These are phyloP conservation scores for Tricholauxania praeusta DNA, from an alignment of 2,888 invertebrate species.

Conservation along the genomic window DNA sequence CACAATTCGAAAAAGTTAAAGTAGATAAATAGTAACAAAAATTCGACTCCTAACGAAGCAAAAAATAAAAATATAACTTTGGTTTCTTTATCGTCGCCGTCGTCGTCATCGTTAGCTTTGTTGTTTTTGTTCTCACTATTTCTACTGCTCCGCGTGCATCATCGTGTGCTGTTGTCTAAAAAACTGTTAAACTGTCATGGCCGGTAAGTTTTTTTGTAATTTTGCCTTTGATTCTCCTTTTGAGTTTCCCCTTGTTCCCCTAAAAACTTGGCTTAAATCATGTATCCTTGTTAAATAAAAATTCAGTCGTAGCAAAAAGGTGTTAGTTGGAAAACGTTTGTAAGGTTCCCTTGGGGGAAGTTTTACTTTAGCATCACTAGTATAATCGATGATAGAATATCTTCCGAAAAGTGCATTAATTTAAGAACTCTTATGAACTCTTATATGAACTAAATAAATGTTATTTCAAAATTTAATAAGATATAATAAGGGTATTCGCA, in stretches of 20 bases:
- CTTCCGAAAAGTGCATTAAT: too few relatives aligned
- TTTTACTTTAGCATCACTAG: too few relatives aligned
- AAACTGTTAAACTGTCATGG: constrained; percentile 77
- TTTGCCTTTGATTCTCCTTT: constrained; percentile 25
- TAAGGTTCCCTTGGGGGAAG: too few relatives aligned
- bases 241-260: not conserved
- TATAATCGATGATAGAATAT: too few relatives aligned
- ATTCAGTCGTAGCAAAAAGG: too few relatives aligned
- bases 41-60: constrained; percentile 3
- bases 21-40: constrained; percentile 37
- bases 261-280: not conserved
- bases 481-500: too few relatives aligned
- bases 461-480: too few relatives aligned
- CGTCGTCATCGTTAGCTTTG: constrained; percentile 22
- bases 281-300: not conserved
- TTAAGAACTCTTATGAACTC: too few relatives aligned
- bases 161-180: constrained; percentile 54
- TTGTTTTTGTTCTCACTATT: constrained; percentile 39
- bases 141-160: constrained; percentile 30
- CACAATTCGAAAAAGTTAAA: too few relatives aligned
- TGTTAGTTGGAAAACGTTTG: too few relatives aligned
- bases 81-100: constrained; percentile 14
- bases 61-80: constrained; percentile 37
- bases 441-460: too few relatives aligned
- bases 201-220: constrained; percentile 74